phyloP scores from a whole-genome alignment of 2,113 vertebrate genomes.

The Leuciscus idus region DNA sequence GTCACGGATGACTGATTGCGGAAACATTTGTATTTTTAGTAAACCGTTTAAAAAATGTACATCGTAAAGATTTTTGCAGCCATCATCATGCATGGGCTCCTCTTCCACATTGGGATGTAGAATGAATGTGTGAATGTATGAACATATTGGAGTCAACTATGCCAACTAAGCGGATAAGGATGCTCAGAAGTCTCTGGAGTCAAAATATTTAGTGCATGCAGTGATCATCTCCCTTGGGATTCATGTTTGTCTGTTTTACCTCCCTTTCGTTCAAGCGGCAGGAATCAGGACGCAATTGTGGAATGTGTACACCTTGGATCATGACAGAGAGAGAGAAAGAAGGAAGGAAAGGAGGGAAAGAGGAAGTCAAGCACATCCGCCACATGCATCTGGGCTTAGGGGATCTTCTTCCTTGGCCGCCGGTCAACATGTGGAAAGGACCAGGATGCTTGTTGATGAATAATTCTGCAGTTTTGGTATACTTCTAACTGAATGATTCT shows the following conservation, averaged over 20 bases:
- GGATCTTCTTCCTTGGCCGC: conserved; percentile 26
- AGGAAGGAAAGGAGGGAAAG: conserved; percentile 55
- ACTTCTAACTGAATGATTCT: background rate
- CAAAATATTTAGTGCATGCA: background rate
- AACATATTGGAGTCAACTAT: background rate
- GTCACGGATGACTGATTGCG: background rate
- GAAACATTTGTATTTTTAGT: conserved; percentile 11
- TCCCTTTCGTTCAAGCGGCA: conserved; percentile 18
- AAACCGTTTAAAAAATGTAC: background rate
- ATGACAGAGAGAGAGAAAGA: conserved; percentile 47
- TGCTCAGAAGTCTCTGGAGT: background rate
- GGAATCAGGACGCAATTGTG: conserved; percentile 37
- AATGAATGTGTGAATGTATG: conserved; percentile 32
- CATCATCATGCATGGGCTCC: background rate
- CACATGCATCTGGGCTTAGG: conserved; percentile 17
- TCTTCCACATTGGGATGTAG: background rate
- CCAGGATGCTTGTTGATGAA: background rate
- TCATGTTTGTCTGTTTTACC: conserved; percentile 40
- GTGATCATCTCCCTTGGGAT: conserved; percentile 36
- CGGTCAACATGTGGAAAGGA: background rate
- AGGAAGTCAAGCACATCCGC: conserved; percentile 49
- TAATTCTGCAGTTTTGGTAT: background rate
- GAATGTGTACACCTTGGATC: conserved; percentile 51
- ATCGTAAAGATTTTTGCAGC: background rate
- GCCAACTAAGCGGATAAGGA: background rate